A percentile compares a stretch with the other conserved stretches of the same genome.
Evolutionary conservation across 2,888 invertebrate species (phyloP).

Genomic region (Gasteruption jaculator): DNA sequence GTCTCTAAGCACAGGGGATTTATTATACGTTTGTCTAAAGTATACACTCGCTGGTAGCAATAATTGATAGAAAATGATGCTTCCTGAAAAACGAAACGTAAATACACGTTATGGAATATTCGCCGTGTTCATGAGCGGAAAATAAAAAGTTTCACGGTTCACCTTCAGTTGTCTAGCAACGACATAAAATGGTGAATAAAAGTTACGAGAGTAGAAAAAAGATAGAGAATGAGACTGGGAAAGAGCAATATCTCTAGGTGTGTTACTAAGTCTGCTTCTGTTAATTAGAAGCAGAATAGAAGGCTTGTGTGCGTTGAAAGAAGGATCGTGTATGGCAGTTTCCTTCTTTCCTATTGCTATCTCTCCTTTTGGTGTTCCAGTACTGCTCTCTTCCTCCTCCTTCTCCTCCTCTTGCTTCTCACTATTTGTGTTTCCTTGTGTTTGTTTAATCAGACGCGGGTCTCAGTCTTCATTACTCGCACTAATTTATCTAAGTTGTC

Average conservation of each 20-base stretch:
- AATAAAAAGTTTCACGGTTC: too few species aligned
- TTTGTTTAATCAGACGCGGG: constrained; percentile 48
- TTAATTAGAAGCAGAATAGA: constrained; percentile 38
- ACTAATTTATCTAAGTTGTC: constrained; percentile 47
- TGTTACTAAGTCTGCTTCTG: constrained; percentile 30
- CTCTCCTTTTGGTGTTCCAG: neutral
- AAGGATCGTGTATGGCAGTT: constrained; percentile 25
- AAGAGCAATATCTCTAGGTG: constrained; percentile 23
- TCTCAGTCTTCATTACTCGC: constrained; percentile 47
- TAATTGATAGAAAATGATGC: too few species aligned
- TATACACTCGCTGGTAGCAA: too few species aligned
- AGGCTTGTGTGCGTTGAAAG: constrained; percentile 18
- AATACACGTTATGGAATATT: too few species aligned
- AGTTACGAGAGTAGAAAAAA: neutral
- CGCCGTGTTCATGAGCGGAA: too few species aligned
- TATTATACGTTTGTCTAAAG: too few species aligned
- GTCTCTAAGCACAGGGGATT: too few species aligned
- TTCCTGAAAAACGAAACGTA: too few species aligned
- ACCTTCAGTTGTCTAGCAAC: too few species aligned
- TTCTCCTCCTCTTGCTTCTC: constrained; percentile 17
- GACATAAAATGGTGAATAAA: constrained; percentile 6
- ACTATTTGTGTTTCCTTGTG: constrained; percentile 41
- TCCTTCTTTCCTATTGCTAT: constrained; percentile 19
- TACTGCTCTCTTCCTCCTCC: constrained; percentile 1
- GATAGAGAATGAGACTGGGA: constrained; percentile 6